Conservation (phyloP, 1,140 invertebrate species). For the Theocolax elegans region DNA sequence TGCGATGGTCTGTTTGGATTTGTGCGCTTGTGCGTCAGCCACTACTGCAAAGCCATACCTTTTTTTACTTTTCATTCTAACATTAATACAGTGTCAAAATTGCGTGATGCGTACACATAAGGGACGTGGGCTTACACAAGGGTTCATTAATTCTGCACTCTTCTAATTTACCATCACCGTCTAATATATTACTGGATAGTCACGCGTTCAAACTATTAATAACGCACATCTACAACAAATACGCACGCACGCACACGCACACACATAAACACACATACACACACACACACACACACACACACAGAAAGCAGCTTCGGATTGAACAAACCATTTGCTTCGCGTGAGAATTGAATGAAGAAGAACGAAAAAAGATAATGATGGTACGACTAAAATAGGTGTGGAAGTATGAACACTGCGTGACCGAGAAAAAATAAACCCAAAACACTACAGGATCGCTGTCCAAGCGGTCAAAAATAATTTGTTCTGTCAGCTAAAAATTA, state of each 20-base stretch:
- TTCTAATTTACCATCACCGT: constrained; percentile 30
- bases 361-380: neutral
- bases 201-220: neutral
- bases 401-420: too few species aligned
- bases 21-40: constrained; percentile 7
- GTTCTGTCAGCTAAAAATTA: too few species aligned
- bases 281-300: neutral
- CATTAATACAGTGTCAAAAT: constrained; percentile 1
- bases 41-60: neutral
- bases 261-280: too few species aligned
- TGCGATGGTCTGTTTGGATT: neutral
- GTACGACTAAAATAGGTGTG: too few species aligned
- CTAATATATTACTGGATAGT: neutral
- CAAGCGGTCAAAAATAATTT: too few species aligned
- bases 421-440: neutral
- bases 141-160: neutral
- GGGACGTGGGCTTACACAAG: neutral
- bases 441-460: too few species aligned
- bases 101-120: neutral
- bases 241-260: too few species aligned
- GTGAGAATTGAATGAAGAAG: neutral
- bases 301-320: neutral
- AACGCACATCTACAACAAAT: neutral
- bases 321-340: constrained; percentile 4
- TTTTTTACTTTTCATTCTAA: neutral